Percentiles rank a stretch among this genome's conserved stretches.
Evolutionary conservation across 2,888 invertebrate species (phyloP).

Genomic region (Chrysotoxum bicinctum): DNA sequence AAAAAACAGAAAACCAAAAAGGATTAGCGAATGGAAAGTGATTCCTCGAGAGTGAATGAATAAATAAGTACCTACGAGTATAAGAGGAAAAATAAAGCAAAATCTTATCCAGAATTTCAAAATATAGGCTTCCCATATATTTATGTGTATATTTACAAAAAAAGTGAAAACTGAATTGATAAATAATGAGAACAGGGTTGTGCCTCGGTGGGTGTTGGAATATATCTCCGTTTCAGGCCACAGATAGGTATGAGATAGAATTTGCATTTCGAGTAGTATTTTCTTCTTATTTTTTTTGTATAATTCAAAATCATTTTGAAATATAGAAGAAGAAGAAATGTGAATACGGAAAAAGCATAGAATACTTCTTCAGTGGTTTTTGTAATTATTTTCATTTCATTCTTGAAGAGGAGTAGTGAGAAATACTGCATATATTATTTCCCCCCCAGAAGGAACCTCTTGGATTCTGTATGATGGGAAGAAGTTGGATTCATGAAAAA

Average conservation of each 20-base stretch:
- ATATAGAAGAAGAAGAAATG: not conserved
- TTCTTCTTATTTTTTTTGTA: slow-evolving; percentile 4
- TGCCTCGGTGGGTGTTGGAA: not conserved
- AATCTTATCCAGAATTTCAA: not conserved
- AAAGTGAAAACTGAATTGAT: slow-evolving; percentile 60
- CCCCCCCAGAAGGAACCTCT: not conserved
- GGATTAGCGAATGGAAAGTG: slow-evolving; percentile 39
- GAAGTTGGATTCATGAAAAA: not conserved
- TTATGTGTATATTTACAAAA: not conserved
- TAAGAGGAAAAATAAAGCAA: not conserved
- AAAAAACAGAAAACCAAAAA: slow-evolving; percentile 13
- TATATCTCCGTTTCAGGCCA: not conserved
- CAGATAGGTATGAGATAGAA: slow-evolving; percentile 24
- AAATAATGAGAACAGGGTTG: slow-evolving; percentile 37
- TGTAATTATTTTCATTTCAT: not conserved
- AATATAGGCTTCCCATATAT: slow-evolving; percentile 25
- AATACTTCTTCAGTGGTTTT: slow-evolving; percentile 1
- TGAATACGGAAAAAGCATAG: not conserved
- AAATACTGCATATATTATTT: slow-evolving; percentile 1
- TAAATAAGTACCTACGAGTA: not conserved
- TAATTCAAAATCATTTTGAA: slow-evolving; percentile 21
- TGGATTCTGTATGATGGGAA: not conserved
- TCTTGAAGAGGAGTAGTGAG: not conserved
- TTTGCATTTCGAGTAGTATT: slow-evolving; percentile 53
- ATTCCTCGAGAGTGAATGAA: slow-evolving; percentile 34